Percentiles rank a stretch among this genome's conserved stretches.
Conservation (phyloP, 2,113 vertebrate species). For the Sakesphorus luctuosus region DNA sequence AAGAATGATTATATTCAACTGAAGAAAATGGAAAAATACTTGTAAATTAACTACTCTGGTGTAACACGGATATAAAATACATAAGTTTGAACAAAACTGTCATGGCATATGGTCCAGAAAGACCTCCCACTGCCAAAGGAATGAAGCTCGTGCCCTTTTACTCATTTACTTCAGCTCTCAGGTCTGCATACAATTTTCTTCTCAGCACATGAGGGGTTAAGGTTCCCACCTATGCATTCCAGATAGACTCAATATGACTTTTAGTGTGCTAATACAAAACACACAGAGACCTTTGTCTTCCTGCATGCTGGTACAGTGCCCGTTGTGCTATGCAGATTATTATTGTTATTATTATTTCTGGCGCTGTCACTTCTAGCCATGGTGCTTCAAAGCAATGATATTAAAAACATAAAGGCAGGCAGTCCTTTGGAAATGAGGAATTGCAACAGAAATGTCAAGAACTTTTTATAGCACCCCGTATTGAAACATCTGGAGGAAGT, state of each 20-base stretch:
- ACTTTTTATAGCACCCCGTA: conserved; percentile 37
- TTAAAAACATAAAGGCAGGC: conserved; percentile 62
- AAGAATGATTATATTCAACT: neutral
- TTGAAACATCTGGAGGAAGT: conserved; percentile 61
- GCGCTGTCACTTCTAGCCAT: conserved; percentile 32
- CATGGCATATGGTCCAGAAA: conserved; percentile 34
- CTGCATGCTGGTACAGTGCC: conserved; percentile 37
- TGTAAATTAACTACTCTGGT: conserved; percentile 5
- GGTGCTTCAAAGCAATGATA: conserved; percentile 64
- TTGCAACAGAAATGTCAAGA: neutral
- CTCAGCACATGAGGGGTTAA: conserved; percentile 52
- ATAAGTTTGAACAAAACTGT: neutral
- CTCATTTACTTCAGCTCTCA: conserved; percentile 20
- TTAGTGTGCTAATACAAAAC: conserved; percentile 55
- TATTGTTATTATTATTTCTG: conserved; percentile 69
- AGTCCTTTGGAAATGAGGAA: conserved; percentile 36
- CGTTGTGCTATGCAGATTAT: conserved; percentile 65
- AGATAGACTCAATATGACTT: conserved; percentile 36
- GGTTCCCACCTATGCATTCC: conserved; percentile 63
- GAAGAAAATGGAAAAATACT: conserved; percentile 43
- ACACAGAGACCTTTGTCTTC: conserved; percentile 60
- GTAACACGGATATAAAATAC: conserved; percentile 26
- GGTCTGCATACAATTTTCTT: conserved; percentile 41
- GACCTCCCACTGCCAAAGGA: conserved; percentile 36
- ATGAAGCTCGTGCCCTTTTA: conserved; percentile 29